Evolutionary conservation across 2,797 vertebrate species (phyloP), one percentile per base, ranked within the genome.

Genomic region (Perodicticus potto): DNA sequence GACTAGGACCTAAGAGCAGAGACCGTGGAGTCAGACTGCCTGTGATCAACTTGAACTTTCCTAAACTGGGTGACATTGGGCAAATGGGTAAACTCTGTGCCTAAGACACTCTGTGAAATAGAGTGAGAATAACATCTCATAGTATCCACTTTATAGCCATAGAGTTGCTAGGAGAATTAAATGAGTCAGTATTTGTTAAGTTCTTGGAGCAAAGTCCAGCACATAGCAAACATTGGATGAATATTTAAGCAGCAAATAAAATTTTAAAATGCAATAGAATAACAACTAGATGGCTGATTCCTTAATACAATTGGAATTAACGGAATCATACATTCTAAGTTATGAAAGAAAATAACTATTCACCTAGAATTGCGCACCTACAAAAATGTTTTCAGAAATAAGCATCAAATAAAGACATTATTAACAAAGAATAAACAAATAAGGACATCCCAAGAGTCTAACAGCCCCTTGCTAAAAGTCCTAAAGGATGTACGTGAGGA

Each of bases 391-490:
- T 86, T 94, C 14, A 73, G 37, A 94, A 91, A 59, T 69, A 78
- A 59, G 53, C n/a, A 27, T 59, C n/a, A 57, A 61, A 37, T 85
- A 67, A 81, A 93, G 49, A 73, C 72, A 55, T 80, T 63, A 93
- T 74, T 80, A 94, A 85, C 27, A 29, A 80, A 59, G 27, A 70
- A 70, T 86, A 53, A 95, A 63, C 20, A 91, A 78, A 91, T 34
- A 67, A 61, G 80, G 14, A 57, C 72, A 86, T 17, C 5, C 61
- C 37, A 16, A 77, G 9, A 13, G 10, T 93, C 23, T 40, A 90
- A 82, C 17, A n/a, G 74, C n/a, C 63, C 59, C 65, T 59, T 82
- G 57, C 76, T 89, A 43, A 77, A 90, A 74, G 5, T 69, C 20
- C 37, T 63, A 55, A 76, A 76, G 8, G 19, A 45, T 72, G 5